Evolutionary conservation across 2,113 vertebrate genomes (phyloP), one percentile per base, ranked within the genome.

Genomic region (Symphodus melops): DNA sequence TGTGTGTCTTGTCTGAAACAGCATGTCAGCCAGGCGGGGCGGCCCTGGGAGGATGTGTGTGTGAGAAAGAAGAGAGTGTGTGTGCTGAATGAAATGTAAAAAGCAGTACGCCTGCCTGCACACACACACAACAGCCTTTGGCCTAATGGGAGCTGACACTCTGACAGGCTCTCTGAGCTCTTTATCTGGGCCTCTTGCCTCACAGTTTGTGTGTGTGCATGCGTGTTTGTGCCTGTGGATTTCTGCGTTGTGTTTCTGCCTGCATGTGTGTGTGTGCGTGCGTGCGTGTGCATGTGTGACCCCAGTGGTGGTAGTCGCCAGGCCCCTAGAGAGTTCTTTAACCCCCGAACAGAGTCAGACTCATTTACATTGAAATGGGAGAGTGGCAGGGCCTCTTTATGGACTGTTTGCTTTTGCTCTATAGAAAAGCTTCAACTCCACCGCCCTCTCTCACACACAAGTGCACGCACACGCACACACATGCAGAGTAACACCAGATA

Each of bases 281-380:
- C 49, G 72, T 52, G 78, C n/a, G 10, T 58, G 75, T 82, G 84
- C 73, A 53, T 88, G 83, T 85, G 89, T 92, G 89, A 92, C 83
- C 76, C 83, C 81, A 87, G 84, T 44, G 84, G 89, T 87, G 86
- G 85, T 90, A 84, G 89, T 84, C 68, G 81, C 72, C 88, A 91
- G 86, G 90, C 90, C 92, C 90, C 92, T 17, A 82, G 83, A 83
- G 91, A 81, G 62, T 89, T 95, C 94, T 91, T 94, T 90, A 94
- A 93, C 93, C 92, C 93, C 78, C 87, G 63, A 86, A 93, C 89
- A 95, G 92, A 94, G 92, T 94, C 86, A 92, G 92, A 90, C 92
- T 87, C 83, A 95, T 95, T 95, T 95, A 93, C 93, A 94, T 95
- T 93, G 93, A 94, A 95, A 96, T 90, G 85, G 90, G 82, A 93